Evolutionary conservation across 2,797 vertebrate species (phyloP).

Genomic region (Momotus momota): DNA sequence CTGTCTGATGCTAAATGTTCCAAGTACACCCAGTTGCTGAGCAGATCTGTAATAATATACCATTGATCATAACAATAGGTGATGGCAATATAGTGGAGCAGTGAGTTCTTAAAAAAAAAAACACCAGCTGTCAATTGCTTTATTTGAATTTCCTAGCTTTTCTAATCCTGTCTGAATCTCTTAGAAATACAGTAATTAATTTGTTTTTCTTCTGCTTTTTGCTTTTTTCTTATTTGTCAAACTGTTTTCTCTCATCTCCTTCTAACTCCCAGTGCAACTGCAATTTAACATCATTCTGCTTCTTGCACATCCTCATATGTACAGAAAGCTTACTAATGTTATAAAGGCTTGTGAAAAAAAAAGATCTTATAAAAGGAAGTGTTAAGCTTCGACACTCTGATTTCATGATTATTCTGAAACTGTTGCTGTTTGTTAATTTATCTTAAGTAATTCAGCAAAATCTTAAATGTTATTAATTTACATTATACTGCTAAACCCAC

Average conservation of each 20-base stretch:
- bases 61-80: slow-evolving; percentile 32
- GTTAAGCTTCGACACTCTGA: background rate
- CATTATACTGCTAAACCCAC: background rate
- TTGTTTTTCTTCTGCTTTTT: background rate
- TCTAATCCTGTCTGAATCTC: background rate
- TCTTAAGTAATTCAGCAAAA: background rate
- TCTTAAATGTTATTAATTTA: background rate
- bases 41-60: background rate
- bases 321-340: background rate
- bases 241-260: background rate
- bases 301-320: background rate
- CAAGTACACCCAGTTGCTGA: background rate
- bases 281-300: background rate
- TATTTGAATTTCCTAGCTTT: background rate
- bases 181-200: slow-evolving; percentile 4
- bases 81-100: background rate
- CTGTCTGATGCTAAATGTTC: slow-evolving; percentile 14
- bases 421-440: background rate
- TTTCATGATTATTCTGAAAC: background rate
- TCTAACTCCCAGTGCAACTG: background rate
- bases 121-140: background rate
- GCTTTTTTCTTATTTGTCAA: background rate
- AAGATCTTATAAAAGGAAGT: background rate
- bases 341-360: background rate
- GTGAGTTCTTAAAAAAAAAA: background rate